phyloP scores from a whole-genome alignment of 1,140 invertebrate species.

The Lepidurus arcticus region DNA sequence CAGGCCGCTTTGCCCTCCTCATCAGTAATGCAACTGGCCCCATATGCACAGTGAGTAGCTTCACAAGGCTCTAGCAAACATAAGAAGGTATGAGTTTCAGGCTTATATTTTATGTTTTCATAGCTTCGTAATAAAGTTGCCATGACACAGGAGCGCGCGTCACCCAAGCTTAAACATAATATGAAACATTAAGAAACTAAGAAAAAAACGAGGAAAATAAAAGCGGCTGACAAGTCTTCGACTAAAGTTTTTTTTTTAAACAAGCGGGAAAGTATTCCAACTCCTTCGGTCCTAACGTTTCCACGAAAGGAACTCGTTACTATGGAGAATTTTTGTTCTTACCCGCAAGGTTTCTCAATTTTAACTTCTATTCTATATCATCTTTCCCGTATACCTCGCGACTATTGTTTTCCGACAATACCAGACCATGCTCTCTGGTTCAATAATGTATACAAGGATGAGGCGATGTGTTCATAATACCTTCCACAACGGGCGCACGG shows the following conservation, averaged over 20 bases:
- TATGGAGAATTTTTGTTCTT: neutral
- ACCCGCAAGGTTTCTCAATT: neutral
- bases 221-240: neutral
- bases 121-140: slow-evolving; percentile 12
- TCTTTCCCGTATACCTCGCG: neutral
- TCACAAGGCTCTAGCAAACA: neutral
- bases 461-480: neutral
- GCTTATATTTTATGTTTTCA: neutral
- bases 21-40: slow-evolving; percentile 13
- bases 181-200: neutral
- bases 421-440: neutral
- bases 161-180: neutral
- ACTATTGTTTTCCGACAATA: neutral
- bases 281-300: neutral
- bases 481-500: slow-evolving; percentile 7
- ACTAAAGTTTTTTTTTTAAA: neutral
- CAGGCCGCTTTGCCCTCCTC: slow-evolving; percentile 57
- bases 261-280: neutral
- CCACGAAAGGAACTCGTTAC: neutral
- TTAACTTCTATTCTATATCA: neutral
- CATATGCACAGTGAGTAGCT: slow-evolving; percentile 5
- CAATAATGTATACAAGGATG: slow-evolving; percentile 17
- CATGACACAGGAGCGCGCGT: neutral
- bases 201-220: neutral
- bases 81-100: neutral